Evolutionary conservation across 2,113 vertebrate species (phyloP), one percentile per base, ranked within the genome.

Genomic region (Martes martes): DNA sequence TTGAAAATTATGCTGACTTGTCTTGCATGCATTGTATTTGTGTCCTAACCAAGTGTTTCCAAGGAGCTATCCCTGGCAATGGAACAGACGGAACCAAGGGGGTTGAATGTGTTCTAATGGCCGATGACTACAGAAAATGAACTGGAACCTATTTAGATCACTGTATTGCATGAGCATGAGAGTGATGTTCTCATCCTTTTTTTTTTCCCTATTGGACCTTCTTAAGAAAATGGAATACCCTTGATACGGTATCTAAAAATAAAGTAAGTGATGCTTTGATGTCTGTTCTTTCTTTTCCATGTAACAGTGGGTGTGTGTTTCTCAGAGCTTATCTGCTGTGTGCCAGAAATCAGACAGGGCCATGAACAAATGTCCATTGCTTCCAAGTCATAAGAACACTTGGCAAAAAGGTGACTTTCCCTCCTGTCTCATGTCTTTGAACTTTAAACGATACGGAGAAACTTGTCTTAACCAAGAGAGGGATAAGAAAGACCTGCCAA

Each of bases 161-260:
- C 23, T 39, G 11, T 45, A n/a, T 47, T 91, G 45, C 50, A 63
- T 36, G 45, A 96, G 26, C 45, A 45, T 42, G 36, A 74, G 13
- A 84, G 0, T 73, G 33, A 94, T 71, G 11, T 26, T 45, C 81
- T 94, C 79, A 74, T 59, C 10, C 3, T 59, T 50, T 78, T 45
- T 59, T 55, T 59, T 15, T 3, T 3, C 6, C 2, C n/a, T 21
- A 4, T 59, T 95, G 69, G 39, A 83, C 61, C 93, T 98, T 98
- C 97, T 90, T 96, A 95, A 95, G 59, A 97, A 97, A 97, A 97
- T 97, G 73, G 73, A 97, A 97, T 52, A 95, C 84, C 11, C 94
- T 96, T 98, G 96, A 92, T 95, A 97, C 59, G 82, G 76, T 97
- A 73, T 96, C 98, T 97, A 97, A 97, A 98, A 98, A 94, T 91